These are phyloP conservation scores for Climacteris rufus DNA, from an alignment of 2,113 vertebrate species.

Conservation along the genomic window DNA sequence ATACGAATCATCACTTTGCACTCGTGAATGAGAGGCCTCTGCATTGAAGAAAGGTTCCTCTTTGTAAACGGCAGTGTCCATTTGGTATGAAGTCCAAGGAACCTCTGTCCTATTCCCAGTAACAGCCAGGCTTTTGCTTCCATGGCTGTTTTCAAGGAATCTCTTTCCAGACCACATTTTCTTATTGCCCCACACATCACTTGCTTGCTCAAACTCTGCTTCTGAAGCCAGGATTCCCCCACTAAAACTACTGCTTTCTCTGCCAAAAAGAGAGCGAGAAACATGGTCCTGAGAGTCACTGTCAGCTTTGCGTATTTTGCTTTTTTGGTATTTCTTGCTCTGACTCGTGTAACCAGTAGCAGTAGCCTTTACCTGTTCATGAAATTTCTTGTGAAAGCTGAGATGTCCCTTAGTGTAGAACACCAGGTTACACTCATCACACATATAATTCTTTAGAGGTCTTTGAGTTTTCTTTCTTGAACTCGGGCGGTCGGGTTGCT, in stretches of 20 bases:
- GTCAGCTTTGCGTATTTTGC: not conserved
- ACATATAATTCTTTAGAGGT: not conserved
- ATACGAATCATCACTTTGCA: not conserved
- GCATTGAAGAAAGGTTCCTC: not conserved
- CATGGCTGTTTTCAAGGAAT: not conserved
- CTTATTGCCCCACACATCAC: not conserved
- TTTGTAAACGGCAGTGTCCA: not conserved
- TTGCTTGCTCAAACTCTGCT: not conserved
- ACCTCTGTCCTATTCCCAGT: not conserved
- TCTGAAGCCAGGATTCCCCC: not conserved
- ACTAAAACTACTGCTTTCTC: not conserved
- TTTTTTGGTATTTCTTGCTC: not conserved
- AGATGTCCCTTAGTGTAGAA: not conserved
- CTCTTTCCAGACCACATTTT: not conserved
- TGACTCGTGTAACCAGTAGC: not conserved
- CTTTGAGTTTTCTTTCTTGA: not conserved
- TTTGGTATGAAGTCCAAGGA: not conserved
- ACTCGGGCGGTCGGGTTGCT: fast-evolving
- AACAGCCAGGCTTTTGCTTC: not conserved
- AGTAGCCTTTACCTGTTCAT: not conserved
- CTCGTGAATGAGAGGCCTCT: not conserved
- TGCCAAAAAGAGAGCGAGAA: not conserved
- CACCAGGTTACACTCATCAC: not conserved
- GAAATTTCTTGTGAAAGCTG: conserved; percentile 16
- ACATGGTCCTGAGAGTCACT: not conserved